Conservation (phyloP, 2,888 invertebrate species). For the Halocaridina rubra region DNA sequence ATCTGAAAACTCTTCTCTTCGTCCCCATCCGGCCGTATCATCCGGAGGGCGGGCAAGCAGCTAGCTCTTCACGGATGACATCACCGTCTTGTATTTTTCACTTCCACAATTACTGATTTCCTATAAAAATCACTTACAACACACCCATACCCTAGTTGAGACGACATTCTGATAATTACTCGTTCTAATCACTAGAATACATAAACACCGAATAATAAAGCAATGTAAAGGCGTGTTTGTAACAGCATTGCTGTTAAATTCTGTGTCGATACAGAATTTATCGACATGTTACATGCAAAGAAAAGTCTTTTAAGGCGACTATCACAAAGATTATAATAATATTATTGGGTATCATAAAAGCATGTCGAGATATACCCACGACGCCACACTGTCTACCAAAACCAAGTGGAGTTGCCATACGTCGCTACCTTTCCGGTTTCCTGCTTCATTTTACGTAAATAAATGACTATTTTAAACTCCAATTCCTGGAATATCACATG, state of each 20-base stretch:
- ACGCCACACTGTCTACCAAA: conserved; percentile 38
- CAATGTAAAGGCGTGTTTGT: neutral
- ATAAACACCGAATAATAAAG: no score
- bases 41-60: neutral
- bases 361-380: neutral
- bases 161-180: neutral
- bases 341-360: no score
- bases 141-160: neutral
- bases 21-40: conserved; percentile 11
- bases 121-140: neutral
- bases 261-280: no score
- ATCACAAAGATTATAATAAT: no score
- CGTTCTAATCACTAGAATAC: no score
- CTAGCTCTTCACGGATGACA: conserved; percentile 15
- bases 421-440: neutral
- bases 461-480: neutral
- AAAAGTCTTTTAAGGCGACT: no score
- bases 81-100: conserved; percentile 37
- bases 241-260: neutral
- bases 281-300: no score
- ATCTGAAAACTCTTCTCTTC: neutral
- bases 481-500: neutral
- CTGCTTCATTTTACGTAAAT: neutral
- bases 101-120: neutral
- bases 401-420: neutral